phyloP scores from a whole-genome alignment of 2,888 invertebrate genomes.

The Sisyra nigra region DNA sequence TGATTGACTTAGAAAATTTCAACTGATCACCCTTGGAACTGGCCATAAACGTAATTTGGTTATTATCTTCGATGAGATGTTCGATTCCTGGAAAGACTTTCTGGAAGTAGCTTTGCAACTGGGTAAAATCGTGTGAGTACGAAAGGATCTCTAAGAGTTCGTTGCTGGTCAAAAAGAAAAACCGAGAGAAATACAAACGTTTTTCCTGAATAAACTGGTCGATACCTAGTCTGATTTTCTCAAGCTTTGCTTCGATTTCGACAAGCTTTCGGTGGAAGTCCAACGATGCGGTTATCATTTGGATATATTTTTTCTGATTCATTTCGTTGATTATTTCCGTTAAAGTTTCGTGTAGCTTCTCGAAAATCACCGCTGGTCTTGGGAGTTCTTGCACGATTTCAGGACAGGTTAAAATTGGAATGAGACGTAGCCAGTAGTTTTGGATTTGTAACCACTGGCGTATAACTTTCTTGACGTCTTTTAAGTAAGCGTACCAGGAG shows the following conservation, averaged over 20 bases:
- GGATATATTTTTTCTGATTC: conserved; percentile 43
- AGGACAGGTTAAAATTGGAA: conserved; percentile 76
- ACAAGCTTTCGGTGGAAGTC: conserved; percentile 57
- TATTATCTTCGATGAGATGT: conserved; percentile 53
- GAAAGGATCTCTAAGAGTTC: conserved; percentile 82
- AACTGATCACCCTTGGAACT: conserved; percentile 63
- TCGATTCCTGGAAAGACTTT: conserved; percentile 48
- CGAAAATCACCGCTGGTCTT: conserved; percentile 64
- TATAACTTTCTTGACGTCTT: conserved; percentile 50
- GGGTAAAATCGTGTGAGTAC: conserved; percentile 70
- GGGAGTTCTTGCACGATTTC: conserved; percentile 78
- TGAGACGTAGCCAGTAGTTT: conserved; percentile 40
- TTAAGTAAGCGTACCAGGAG: conserved; percentile 59
- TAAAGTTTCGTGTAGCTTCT: conserved; percentile 52
- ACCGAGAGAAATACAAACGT: conserved; percentile 66
- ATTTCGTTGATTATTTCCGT: conserved; percentile 47
- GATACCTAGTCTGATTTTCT: conserved; percentile 69
- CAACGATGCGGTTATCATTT: conserved; percentile 43
- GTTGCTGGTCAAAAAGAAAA: conserved; percentile 83
- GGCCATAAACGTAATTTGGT: conserved; percentile 58
- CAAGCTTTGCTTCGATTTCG: conserved; percentile 49
- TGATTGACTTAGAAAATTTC: conserved; percentile 39
- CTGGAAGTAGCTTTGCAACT: conserved; percentile 80
- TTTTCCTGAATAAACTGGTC: conserved; percentile 73
- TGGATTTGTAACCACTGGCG: conserved; percentile 61